These are phyloP conservation scores for Macroramphosus scolopax DNA, from an alignment of 2,797 vertebrate genomes.

Conservation along the genomic window DNA sequence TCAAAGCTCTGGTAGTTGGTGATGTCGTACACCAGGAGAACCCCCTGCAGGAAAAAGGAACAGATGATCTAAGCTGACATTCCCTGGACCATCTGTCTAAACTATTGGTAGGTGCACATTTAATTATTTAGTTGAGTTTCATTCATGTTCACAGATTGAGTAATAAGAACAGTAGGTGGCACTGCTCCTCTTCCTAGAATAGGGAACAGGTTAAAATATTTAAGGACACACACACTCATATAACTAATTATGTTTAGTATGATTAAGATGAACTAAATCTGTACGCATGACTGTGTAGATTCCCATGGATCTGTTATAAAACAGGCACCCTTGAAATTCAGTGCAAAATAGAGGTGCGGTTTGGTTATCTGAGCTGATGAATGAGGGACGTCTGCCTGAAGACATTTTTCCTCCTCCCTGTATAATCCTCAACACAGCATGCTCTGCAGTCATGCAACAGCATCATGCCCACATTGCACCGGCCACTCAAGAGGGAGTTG, in stretches of 20 bases:
- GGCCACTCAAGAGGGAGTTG: conserved; percentile 14
- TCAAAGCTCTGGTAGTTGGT: conserved; percentile 98
- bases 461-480: conserved; percentile 28
- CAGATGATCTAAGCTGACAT: conserved; percentile 35
- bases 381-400: conserved; percentile 29
- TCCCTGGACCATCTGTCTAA: neutral
- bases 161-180: conserved; percentile 74
- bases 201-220: conserved; percentile 14
- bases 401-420: conserved; percentile 30
- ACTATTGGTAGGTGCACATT: neutral
- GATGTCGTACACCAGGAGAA: conserved; percentile 97
- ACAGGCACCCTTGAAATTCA: neutral
- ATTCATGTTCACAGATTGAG: conserved; percentile 14
- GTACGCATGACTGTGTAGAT: neutral
- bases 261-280: neutral
- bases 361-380: conserved; percentile 39
- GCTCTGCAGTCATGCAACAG: conserved; percentile 29
- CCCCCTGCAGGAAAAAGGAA: conserved; percentile 77
- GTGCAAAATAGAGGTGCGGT: conserved; percentile 18
- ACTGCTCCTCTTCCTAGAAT: conserved; percentile 64
- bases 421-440: conserved; percentile 28
- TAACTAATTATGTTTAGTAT: neutral
- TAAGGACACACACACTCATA: conserved; percentile 22
- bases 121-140: conserved; percentile 7
- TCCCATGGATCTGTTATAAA: conserved; percentile 5